phyloP scores from a whole-genome alignment of 2,797 vertebrate species.

The Sebastes oblongus region DNA sequence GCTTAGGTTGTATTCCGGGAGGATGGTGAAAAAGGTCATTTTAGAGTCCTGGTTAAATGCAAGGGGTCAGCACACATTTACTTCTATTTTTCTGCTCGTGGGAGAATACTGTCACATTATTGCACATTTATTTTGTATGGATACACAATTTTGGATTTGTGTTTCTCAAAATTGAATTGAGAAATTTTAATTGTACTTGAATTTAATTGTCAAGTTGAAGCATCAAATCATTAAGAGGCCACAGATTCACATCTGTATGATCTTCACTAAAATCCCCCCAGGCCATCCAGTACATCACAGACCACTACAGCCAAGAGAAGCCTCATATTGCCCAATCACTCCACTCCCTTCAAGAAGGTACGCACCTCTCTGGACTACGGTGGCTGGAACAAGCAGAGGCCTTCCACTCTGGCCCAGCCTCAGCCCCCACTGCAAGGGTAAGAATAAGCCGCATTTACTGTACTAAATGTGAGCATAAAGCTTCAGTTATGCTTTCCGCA shows the following conservation, averaged over 20 bases:
- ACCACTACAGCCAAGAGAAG: conserved; percentile 89
- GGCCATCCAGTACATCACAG: conserved; percentile 84
- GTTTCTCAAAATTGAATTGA: neutral
- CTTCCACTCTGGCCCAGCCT: conserved; percentile 86
- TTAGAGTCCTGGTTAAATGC: no score
- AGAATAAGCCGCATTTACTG: conserved; percentile 3
- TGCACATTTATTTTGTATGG: neutral
- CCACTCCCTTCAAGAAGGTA: conserved; percentile 93
- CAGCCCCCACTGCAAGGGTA: conserved; percentile 96
- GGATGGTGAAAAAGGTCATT: no score
- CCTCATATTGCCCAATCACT: conserved; percentile 91
- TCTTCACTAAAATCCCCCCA: conserved; percentile 57
- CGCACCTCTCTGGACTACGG: conserved; percentile 91
- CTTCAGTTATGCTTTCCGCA: no score
- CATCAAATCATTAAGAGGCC: neutral
- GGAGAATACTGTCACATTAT: neutral
- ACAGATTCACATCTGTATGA: neutral
- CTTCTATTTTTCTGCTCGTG: neutral
- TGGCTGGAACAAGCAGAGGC: conserved; percentile 95
- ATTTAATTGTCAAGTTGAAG: neutral
- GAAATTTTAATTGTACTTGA: neutral
- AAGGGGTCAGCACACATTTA: neutral
- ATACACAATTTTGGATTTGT: neutral
- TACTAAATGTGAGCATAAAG: neutral
- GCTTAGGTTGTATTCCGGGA: no score